These are phyloP conservation scores for Ginglymostoma cirratum DNA, from an alignment of 2,113 vertebrate species.

Conservation along the genomic window DNA sequence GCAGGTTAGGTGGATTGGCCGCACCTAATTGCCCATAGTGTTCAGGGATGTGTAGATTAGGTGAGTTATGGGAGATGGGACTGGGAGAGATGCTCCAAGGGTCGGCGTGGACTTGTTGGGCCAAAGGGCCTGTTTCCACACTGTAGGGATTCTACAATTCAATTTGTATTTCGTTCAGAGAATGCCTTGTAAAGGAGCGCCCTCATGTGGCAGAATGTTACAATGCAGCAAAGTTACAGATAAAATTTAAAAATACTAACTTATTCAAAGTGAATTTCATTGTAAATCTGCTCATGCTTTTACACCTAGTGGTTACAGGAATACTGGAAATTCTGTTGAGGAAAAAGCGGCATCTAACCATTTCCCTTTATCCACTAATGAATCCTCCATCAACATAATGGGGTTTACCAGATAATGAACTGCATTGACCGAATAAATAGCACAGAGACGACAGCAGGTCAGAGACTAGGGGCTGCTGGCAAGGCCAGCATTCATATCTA, in stretches of 20 bases:
- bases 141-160: too few species aligned
- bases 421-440: neutral
- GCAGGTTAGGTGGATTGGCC: too few species aligned
- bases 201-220: neutral
- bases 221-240: neutral
- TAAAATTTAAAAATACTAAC: neutral
- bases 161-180: neutral
- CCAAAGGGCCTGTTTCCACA: too few species aligned
- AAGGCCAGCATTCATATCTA: too few species aligned
- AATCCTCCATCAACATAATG: neutral
- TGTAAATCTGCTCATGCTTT: neutral
- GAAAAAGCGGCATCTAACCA: neutral
- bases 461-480: too few species aligned
- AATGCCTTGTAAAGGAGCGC: neutral
- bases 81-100: too few species aligned
- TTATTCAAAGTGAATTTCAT: neutral
- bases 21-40: too few species aligned
- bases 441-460: too few species aligned
- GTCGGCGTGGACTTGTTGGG: too few species aligned
- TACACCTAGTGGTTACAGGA: neutral
- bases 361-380: neutral
- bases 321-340: neutral
- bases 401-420: too few species aligned
- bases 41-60: too few species aligned
- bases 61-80: too few species aligned